Conservation (phyloP, 2,113 vertebrate species). For the Colinus virginianus region DNA sequence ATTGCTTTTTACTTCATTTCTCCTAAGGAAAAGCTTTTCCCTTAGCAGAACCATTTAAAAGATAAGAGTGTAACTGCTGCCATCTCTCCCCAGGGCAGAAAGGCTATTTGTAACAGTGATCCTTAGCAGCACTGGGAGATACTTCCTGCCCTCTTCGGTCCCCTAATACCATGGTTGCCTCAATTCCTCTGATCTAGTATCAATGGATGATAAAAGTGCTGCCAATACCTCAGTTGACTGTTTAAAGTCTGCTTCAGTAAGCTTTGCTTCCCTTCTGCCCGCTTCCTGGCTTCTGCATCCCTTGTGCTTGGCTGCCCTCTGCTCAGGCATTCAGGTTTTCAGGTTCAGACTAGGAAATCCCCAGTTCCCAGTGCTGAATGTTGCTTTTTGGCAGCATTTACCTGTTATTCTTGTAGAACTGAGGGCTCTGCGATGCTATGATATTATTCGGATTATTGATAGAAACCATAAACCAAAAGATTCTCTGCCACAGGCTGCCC, state of each 20-base stretch:
- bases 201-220: not conserved
- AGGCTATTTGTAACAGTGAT: not conserved
- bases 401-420: not conserved
- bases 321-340: slow-evolving; percentile 33
- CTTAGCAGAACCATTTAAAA: not conserved
- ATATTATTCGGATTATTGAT: not conserved
- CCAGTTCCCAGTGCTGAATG: not conserved
- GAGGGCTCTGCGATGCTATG: not conserved
- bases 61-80: not conserved
- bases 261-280: not conserved
- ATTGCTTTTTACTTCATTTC: not conserved
- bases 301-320: slow-evolving; percentile 10
- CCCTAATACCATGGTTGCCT: not conserved
- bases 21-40: not conserved
- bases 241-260: slow-evolving; percentile 20
- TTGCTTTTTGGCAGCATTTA: slow-evolving; percentile 31
- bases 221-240: not conserved
- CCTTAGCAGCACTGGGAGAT: not conserved
- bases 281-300: not conserved
- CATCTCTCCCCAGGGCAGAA: not conserved
- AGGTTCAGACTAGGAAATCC: slow-evolving; percentile 33
- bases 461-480: not conserved
- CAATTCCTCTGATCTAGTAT: not conserved
- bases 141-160: not conserved
- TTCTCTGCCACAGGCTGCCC: not conserved